A percentile compares a stretch with the other conserved stretches of the same genome.
These are phyloP conservation scores for Chiloscyllium punctatum DNA, from an alignment of 2,797 vertebrate genomes.

Conservation along the genomic window DNA sequence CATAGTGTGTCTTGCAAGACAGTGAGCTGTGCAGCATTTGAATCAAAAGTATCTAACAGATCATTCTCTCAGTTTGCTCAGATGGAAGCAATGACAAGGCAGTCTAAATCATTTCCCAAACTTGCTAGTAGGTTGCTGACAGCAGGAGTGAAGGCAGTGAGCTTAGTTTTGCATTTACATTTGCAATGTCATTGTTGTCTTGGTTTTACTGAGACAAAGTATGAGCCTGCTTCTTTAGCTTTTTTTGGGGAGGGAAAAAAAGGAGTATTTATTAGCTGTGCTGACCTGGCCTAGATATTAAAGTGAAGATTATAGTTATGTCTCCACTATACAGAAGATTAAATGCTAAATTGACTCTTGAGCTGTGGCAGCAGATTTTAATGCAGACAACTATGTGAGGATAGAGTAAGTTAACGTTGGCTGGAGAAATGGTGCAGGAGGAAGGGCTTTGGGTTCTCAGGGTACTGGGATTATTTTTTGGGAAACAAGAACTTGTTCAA, in stretches of 20 bases:
- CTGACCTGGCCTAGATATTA: not conserved
- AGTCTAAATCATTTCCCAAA: not conserved
- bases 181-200: not conserved
- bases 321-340: not conserved
- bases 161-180: not conserved
- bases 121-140: not conserved
- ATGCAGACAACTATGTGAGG: not conserved
- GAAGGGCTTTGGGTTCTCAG: not conserved
- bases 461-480: not conserved
- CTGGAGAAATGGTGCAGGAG: not conserved
- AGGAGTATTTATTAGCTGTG: not conserved
- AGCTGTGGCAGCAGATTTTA: not conserved
- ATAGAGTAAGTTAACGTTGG: not conserved
- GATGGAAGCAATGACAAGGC: not conserved
- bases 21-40: not conserved
- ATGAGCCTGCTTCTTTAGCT: not conserved
- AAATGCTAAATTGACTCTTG: not conserved
- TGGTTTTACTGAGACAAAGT: not conserved
- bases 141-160: not conserved
- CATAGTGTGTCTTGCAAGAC: not conserved
- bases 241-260: not conserved
- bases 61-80: not conserved
- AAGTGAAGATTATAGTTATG: not conserved
- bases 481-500: not conserved
- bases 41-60: constrained; percentile 21